Evolutionary conservation across 2,113 vertebrate species (phyloP).

Genomic region (Colistium nudipinnis): DNA sequence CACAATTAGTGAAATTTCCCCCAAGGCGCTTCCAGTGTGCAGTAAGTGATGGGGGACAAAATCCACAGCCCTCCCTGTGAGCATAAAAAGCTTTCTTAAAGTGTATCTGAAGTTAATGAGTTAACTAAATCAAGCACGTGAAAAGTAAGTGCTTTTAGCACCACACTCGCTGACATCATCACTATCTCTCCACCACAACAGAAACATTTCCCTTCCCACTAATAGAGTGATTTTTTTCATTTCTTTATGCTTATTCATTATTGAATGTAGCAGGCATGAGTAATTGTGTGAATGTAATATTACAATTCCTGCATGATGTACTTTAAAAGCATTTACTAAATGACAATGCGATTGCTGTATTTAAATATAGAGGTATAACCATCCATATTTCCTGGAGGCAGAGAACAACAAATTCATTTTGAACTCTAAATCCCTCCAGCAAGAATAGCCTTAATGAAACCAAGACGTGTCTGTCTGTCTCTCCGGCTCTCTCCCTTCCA

Average conservation of each 20-base stretch:
- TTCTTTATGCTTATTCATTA: not conserved
- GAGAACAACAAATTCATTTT: conserved; percentile 8
- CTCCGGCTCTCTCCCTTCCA: conserved; percentile 9
- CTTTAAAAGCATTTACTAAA: too few species aligned
- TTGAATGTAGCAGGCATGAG: not conserved
- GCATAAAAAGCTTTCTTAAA: not conserved
- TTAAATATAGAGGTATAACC: not conserved
- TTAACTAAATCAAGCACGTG: not conserved
- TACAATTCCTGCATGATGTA: not conserved
- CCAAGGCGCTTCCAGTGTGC: not conserved
- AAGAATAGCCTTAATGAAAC: conserved; percentile 24
- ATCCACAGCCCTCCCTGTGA: not conserved
- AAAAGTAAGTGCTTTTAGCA: not conserved
- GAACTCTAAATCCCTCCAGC: conserved; percentile 36
- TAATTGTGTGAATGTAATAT: not conserved
- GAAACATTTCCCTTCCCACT: too few species aligned
- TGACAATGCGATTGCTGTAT: not conserved
- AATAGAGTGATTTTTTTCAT: too few species aligned
- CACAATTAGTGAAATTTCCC: not conserved
- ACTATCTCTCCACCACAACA: not conserved
- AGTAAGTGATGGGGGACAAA: not conserved
- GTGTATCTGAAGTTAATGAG: not conserved
- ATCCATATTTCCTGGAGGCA: not conserved
- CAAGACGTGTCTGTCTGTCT: not conserved
- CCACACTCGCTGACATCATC: not conserved